Evolutionary conservation across 2,797 vertebrate species (phyloP), one percentile per base, ranked within the genome.

Genomic region (Tarsius wallacei): DNA sequence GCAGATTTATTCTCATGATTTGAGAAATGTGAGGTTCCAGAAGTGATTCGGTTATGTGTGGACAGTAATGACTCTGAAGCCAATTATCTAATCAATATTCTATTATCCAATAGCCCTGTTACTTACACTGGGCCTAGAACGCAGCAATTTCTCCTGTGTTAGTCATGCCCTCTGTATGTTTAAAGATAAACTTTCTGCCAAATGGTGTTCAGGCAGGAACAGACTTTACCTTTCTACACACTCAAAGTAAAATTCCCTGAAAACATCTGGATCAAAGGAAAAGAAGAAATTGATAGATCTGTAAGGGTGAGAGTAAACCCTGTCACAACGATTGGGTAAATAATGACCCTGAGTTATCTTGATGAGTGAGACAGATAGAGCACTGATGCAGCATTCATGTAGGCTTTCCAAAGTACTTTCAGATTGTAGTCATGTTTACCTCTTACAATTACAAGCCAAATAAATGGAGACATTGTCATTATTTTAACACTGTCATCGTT

Each of bases 1-100:
- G 33, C 70, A 64, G 83, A 64, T 91, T 59, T 86, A 96, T 28
- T 95, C 82, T 94, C 28, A 51, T 53, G 49, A 88, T 90, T 71
- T 94, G 77, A 96, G 76, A 95, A 59, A 90, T 47, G 59, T 82
- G 68, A 97, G 15, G 3, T 93, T 93, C 42, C 68, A 97, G 59
- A 96, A 93, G 74, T 91, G 49, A 61, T 61, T 96, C 63, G 24
- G 89, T 93, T 98, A 91, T 57, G 19, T 74, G 86, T 85, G 71
- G 76, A 97, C 93, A 97, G 78, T 81, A 95, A 97, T 86, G 91
- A 93, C 57, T 94, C 83, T 68, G 85, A 97, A 91, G 86, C 90
- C 96, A 97, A 97, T 96, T 78, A 97, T 78, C 93, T 96, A 92
- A 97, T 97, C 97, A 97, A 96, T 97, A 98, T 90, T 97, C 94